These are phyloP conservation scores for Astatoreochromis straeleni DNA, from an alignment of 2,113 vertebrate genomes.

Conservation along the genomic window DNA sequence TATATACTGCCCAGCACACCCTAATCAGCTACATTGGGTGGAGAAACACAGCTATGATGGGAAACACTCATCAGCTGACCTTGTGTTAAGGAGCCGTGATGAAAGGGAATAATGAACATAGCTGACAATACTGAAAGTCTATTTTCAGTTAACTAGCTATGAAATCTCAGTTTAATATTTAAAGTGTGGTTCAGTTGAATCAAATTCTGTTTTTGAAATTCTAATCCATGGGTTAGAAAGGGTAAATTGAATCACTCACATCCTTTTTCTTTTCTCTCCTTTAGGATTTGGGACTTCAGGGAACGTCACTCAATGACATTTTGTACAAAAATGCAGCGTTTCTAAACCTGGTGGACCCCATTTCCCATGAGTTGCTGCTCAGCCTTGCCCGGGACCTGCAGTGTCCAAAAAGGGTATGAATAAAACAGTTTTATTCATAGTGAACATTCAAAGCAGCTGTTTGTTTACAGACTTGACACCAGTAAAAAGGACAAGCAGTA, in stretches of 20 bases:
- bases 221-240: background rate
- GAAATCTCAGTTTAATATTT: background rate
- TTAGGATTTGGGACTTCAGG: conserved; percentile 85
- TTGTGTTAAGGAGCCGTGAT: background rate
- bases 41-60: background rate
- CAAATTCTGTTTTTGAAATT: background rate
- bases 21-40: background rate
- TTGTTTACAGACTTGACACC: background rate
- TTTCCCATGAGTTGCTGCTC: conserved; percentile 85
- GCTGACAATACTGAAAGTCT: conserved; percentile 4
- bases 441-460: background rate
- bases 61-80: background rate
- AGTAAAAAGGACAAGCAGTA: background rate
- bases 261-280: background rate
- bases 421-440: background rate
- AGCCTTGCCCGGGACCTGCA: conserved; percentile 83
- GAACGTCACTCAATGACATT: conserved; percentile 82
- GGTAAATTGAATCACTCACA: background rate
- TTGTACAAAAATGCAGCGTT: conserved; percentile 85
- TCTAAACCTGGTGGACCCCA: conserved; percentile 89
- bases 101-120: background rate
- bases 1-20: background rate
- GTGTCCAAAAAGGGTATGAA: conserved; percentile 83
- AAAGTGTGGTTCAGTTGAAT: background rate
- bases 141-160: conserved; percentile 2